Base-by-base conservation (phyloP, 2,888 invertebrate species). In the Heliconius ismenius region DNA sequence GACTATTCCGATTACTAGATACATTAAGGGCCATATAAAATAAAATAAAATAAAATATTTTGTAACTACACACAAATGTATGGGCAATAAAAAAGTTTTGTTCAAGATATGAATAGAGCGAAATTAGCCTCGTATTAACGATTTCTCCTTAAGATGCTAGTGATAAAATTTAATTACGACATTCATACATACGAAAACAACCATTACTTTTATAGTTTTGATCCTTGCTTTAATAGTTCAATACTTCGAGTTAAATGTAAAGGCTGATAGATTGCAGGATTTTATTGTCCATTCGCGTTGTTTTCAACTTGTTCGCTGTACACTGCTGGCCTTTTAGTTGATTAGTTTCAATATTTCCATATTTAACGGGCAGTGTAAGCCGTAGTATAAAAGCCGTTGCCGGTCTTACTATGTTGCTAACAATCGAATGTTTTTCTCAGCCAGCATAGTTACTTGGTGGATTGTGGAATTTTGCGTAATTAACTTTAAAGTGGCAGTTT, bases 401-500 rank as follows among this genome's bases (percentile, higher is more conserved):
- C 60, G 58, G 18, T 13, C 74, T 77, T 82, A 89, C 90, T 84
- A 83, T 87, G 90, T 89, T 88, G 88, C 86, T 75, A 79, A 88
- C 88, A 88, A 87, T 86, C 83, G 85, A 79, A 83, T 85, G 81
- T 80, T 76, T 76, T 78, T 80, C 81, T 82, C 77, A 81, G 81
- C 81, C 32, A n/a, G 76, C 84, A 84, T 82, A 49, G 18, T 2
- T 49, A 84, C 85, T 86, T 86, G 87, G 88, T 82, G 82, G 83
- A 86, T 86, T 89, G 89, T 84, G 92, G 92, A 92, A 92, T 93
- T 91, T 93, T 88, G 88, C 91, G 88, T 91, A 90, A 93, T 93
- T 92, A 91, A 89, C 85, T 87, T 84, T 81, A 86, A 87, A 89
- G 90, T 91, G 90, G 91, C 89, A 91, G 89, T 92, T 92, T 91